These are phyloP conservation scores for Amphimallon solstitiale DNA, from an alignment of 2,888 invertebrate genomes.

Conservation along the genomic window DNA sequence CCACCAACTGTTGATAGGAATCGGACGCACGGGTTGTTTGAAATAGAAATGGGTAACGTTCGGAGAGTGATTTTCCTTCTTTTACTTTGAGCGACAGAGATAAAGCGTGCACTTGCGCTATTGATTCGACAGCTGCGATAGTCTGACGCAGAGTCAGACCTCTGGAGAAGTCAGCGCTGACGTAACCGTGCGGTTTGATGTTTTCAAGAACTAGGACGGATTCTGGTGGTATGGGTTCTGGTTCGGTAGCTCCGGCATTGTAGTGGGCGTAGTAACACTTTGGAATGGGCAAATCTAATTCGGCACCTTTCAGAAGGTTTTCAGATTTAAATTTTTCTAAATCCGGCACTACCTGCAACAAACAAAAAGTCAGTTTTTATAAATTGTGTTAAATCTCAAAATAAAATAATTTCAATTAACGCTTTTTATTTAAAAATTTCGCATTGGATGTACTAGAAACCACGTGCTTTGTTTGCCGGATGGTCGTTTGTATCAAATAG, in stretches of 20 bases:
- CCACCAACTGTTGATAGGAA: constrained; percentile 81
- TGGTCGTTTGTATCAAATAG: too few species aligned
- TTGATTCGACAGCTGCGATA: constrained; percentile 75
- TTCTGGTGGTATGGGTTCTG: constrained; percentile 66
- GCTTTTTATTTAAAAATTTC: too few species aligned
- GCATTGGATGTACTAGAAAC: too few species aligned
- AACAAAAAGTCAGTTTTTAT: too few species aligned
- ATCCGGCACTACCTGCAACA: constrained; percentile 74
- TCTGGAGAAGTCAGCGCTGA: constrained; percentile 74
- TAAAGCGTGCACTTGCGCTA: constrained; percentile 78
- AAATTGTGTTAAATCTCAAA: too few species aligned
- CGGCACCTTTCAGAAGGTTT: constrained; percentile 60
- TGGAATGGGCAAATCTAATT: constrained; percentile 73
- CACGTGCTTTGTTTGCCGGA: too few species aligned
- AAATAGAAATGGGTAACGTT: constrained; percentile 75
- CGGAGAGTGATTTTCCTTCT: constrained; percentile 65
- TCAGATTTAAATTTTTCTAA: constrained; percentile 71
- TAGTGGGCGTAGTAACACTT: constrained; percentile 76
- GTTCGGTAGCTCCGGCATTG: constrained; percentile 63
- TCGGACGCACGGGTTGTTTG: constrained; percentile 82
- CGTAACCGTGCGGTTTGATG: constrained; percentile 73
- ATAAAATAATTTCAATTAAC: too few species aligned
- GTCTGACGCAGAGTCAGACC: constrained; percentile 75
- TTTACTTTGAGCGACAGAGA: constrained; percentile 73
- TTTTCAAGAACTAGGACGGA: constrained; percentile 81